Percentiles rank a stretch among this genome's conserved stretches.
These are phyloP conservation scores for Vanessa cardui DNA, from an alignment of 2,888 invertebrate genomes.

Conservation along the genomic window DNA sequence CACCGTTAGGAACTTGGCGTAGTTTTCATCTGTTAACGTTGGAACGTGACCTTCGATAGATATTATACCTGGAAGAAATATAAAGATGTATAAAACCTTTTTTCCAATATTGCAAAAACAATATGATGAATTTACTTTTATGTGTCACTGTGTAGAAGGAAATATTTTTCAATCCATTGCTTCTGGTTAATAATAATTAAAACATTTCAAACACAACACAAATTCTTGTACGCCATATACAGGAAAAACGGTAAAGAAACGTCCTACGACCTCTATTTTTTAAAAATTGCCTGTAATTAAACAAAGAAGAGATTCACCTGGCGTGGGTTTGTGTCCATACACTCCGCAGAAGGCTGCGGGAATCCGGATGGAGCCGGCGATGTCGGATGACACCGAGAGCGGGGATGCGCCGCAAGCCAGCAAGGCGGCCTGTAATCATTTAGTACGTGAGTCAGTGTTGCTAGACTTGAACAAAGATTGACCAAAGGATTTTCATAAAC, in stretches of 20 bases:
- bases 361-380: constrained; percentile 93
- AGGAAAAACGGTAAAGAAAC: too few relatives aligned
- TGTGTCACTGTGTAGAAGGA: too few relatives aligned
- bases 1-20: constrained; percentile 78
- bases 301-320: constrained; percentile 45
- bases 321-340: constrained; percentile 93
- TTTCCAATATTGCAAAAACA: not conserved
- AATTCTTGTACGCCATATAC: too few relatives aligned
- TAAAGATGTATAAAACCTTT: too few relatives aligned
- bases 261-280: too few relatives aligned
- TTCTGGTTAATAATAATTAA: too few relatives aligned
- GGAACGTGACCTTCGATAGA: constrained; percentile 85
- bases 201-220: too few relatives aligned
- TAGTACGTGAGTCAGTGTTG: not conserved
- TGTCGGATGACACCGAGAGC: constrained; percentile 92
- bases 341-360: constrained; percentile 94
- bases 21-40: constrained; percentile 69
- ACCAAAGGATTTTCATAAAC: too few relatives aligned
- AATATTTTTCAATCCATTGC: too few relatives aligned
- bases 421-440: constrained; percentile 83
- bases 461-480: not conserved
- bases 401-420: constrained; percentile 89
- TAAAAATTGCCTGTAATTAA: too few relatives aligned
- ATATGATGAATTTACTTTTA: not conserved
- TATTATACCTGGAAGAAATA: constrained; percentile 68